Percentiles rank a stretch among this genome's conserved stretches.
Evolutionary conservation across 1,140 invertebrate genomes (phyloP).

Genomic region (Drosophila elegans): DNA sequence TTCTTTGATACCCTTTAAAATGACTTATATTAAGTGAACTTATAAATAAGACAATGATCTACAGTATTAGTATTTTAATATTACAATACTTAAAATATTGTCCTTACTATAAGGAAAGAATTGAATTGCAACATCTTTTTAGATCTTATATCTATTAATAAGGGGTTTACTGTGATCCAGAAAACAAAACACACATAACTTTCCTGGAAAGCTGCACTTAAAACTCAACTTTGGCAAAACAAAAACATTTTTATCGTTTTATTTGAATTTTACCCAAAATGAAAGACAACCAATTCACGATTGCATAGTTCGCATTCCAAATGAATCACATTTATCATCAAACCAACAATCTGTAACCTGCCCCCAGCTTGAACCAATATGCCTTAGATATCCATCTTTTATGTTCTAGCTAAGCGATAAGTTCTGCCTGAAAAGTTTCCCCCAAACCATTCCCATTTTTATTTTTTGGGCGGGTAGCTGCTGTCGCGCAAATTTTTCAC

Average conservation of each 20-base stretch:
- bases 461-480: conserved; percentile 48
- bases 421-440: conserved; percentile 49
- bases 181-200: no score
- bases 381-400: conserved; percentile 53
- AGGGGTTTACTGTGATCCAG: no score
- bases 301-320: background rate
- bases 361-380: conserved; percentile 40
- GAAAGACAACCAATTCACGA: background rate
- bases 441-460: conserved; percentile 41
- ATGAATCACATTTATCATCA: conserved; percentile 36
- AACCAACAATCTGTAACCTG: conserved; percentile 25
- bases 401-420: conserved; percentile 29
- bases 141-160: no score
- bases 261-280: background rate
- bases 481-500: conserved; percentile 80
- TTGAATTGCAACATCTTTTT: no score
- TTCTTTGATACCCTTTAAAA: conserved; percentile 36
- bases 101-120: no score
- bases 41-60: no score
- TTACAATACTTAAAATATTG: no score
- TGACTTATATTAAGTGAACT: no score
- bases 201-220: no score
- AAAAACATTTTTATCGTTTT: no score
- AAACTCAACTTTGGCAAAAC: no score
- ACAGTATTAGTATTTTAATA: no score